Evolutionary conservation across 2,113 vertebrate species (phyloP), one percentile per base, ranked within the genome.

Genomic region (Pseudonaja textilis): DNA sequence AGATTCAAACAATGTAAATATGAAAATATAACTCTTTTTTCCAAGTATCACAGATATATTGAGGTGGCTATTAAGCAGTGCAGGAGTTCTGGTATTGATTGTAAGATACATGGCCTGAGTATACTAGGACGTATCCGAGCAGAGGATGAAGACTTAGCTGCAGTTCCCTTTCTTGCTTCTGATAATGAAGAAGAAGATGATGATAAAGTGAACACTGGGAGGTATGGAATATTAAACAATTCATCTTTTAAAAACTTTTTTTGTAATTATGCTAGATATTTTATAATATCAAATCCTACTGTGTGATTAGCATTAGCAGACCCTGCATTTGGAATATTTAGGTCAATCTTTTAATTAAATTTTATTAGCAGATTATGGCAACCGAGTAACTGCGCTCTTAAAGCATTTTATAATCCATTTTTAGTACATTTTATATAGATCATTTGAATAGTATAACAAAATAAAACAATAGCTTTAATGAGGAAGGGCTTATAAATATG

Each of bases 181-280:
- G 99, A 99, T 96, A 99, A 99, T 10, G 99, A 99, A 93, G 99
- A 99, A 93, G 99, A 99, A n/a, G 99, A 99, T 0, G 99, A 99
- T 0, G 99, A 99, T 85, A 99, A 99, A 97, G 97, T 98, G 6
- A 97, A 97, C n/a, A 98, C 98, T n/a, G 99, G 98, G 69, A 99
- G 99, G 99, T 99, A 90, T 81, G 96, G 59, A 74, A 86, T 89
- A 23, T 85, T 86, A 94, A 92, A 3, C 1, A 91, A 95, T 9
- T 50, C 29, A 25, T 20, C 14, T 0, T 4, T 88, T 1, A 81
- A 14, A 94, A 87, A 0, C 87, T 18, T 2, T 14, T 14, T 2
- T 1, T 59, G 12, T 42, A 89, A 29, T n/a, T 54, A 25, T 56
- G 20, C 5, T 34, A 2, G 25, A 45, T 18, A 89, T 5, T 57